Evolutionary conservation across 1,140 invertebrate species (phyloP), one percentile per base, ranked within the genome.

Genomic region (Asbolus verrucosus): DNA sequence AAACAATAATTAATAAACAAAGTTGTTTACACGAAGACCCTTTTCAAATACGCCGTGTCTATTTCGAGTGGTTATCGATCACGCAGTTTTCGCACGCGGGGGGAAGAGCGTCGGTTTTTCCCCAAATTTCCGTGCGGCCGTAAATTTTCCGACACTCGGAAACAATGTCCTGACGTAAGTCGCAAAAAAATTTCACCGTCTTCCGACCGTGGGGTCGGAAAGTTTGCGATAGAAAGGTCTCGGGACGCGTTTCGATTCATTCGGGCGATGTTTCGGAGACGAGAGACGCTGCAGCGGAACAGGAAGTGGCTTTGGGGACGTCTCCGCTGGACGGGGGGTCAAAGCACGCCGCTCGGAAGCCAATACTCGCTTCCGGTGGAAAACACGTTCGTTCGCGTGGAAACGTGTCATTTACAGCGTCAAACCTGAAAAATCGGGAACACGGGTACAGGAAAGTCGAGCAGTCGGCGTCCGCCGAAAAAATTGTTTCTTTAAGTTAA

Each of bases 1-100:
- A 24, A 21, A 50, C 18, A 54, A 54, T 54, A 30, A 54, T 30
- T 54, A 54, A 54, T 54, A 54, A 43, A 14, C 13, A 14, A 43
- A 54, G 19, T 54, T 54, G 46, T 31, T 54, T 54, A 54, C 46
- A 54, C 46, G 46, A 54, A 43, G 21, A 46, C 24, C 46, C 46
- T 27, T 54, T 54, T 50, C 43, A 50, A 21, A 21, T 50, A 24
- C 18, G n/a, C n/a, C 1, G 43, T 19, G 6, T 2, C 19, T 36
- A 36, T 36, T 36, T 36, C 11, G 33, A 50, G 43, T 18, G 13
- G n/a, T n/a, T 54, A 54, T 54, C 27, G 46, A 54, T 54, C 46
- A 24, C 19, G 46, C 21, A 14, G 18, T 50, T 50, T 50, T 50
- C 43, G 8, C 18, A 8, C 19, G n/a, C 9, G n/a, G 9, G 11